Percentiles rank a stretch among this genome's conserved stretches.
Evolutionary conservation across 2,797 vertebrate genomes (phyloP).

Genomic region (Scarus forsteni): DNA sequence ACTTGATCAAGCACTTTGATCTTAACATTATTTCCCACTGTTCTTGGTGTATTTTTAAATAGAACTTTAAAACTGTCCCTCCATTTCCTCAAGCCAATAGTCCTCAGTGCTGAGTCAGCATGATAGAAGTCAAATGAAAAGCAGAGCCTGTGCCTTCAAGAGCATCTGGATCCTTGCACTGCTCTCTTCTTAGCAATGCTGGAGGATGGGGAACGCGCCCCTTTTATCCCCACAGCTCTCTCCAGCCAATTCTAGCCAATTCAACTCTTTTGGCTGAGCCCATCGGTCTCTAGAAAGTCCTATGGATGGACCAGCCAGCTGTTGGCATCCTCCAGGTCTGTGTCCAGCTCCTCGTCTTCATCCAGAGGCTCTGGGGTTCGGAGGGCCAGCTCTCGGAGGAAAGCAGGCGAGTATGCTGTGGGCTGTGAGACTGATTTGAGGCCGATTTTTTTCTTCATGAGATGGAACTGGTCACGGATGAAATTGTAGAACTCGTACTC

Average conservation of each 20-base stretch:
- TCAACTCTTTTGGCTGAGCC: slow-evolving; percentile 29
- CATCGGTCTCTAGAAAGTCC: slow-evolving; percentile 10
- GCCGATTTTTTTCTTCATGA: slow-evolving; percentile 96
- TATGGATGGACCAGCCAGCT: slow-evolving; percentile 94
- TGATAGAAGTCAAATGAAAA: slow-evolving; percentile 53
- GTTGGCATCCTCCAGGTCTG: slow-evolving; percentile 90
- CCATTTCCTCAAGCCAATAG: slow-evolving; percentile 46
- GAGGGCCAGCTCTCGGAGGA: slow-evolving; percentile 88
- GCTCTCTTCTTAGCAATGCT: slow-evolving; percentile 60
- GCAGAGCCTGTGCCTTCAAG: slow-evolving; percentile 60
- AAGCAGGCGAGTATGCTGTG: slow-evolving; percentile 81
- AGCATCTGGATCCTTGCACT: slow-evolving; percentile 56
- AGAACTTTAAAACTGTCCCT: slow-evolving; percentile 55
- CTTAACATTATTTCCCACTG: slow-evolving; percentile 56
- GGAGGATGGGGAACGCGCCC: slow-evolving; percentile 31
- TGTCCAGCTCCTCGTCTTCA: slow-evolving; percentile 88
- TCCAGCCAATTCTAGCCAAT: slow-evolving; percentile 49
- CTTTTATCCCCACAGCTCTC: slow-evolving; percentile 31
- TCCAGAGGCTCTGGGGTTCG: slow-evolving; percentile 92
- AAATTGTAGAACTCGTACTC: slow-evolving; percentile 99
- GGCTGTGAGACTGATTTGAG: slow-evolving; percentile 86
- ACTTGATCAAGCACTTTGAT: slow-evolving; percentile 61
- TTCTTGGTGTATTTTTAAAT: slow-evolving; percentile 67
- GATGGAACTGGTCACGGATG: slow-evolving; percentile 96
- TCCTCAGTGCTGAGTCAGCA: slow-evolving; percentile 57